A percentile compares a stretch with the other conserved stretches of the same genome.
phyloP scores from a whole-genome alignment of 2,797 vertebrate genomes.

The Spinus olivaceus region DNA sequence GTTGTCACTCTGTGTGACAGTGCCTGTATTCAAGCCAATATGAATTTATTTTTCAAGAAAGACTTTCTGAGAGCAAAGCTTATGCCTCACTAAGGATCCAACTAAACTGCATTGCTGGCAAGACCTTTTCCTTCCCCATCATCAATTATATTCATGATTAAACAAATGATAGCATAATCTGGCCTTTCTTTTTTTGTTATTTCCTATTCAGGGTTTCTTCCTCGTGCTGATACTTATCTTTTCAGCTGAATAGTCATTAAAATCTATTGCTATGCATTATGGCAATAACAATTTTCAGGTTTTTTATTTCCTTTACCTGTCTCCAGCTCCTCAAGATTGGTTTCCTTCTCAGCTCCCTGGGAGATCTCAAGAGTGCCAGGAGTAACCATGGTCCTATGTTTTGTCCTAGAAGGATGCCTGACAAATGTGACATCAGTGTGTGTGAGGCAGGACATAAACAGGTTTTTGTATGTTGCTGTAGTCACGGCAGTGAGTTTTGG shows the following conservation, averaged over 20 bases:
- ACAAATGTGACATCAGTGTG: not conserved
- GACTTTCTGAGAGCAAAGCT: not conserved
- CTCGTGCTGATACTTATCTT: not conserved
- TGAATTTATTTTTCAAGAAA: conserved; percentile 34
- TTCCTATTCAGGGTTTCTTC: not conserved
- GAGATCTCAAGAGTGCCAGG: not conserved
- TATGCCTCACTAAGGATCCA: not conserved
- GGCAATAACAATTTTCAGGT: not conserved
- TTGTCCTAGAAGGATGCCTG: not conserved
- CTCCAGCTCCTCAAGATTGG: not conserved
- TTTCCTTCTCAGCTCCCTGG: not conserved
- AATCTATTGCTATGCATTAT: not conserved
- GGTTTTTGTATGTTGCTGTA: not conserved
- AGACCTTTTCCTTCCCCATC: not conserved
- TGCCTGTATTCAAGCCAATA: conserved; percentile 36
- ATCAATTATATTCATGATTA: not conserved
- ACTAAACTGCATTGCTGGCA: not conserved
- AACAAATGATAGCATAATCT: not conserved
- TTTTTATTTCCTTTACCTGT: not conserved
- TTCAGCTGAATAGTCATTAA: not conserved
- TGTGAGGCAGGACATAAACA: not conserved
- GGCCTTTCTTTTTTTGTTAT: not conserved
- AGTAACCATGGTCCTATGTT: not conserved
- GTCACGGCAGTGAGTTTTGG: not conserved
- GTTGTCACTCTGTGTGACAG: conserved; percentile 45